phyloP scores from a whole-genome alignment of 2,797 vertebrate genomes.

The Onychomys torridus region DNA sequence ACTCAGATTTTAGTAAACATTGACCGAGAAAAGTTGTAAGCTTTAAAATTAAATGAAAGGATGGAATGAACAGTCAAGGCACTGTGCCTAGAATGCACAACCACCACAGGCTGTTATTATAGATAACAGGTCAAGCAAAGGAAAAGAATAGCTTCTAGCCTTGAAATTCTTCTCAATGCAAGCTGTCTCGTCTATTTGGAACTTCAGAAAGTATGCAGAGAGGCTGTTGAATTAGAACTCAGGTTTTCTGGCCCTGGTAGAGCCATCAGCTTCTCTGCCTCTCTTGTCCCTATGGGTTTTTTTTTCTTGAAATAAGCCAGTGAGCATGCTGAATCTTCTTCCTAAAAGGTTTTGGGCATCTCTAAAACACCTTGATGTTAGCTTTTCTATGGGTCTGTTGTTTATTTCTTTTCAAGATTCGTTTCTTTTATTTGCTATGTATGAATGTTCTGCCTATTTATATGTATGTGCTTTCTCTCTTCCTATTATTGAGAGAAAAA shows the following conservation, averaged over 20 bases:
- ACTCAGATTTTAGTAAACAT: conserved; percentile 8
- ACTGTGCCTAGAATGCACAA: background rate
- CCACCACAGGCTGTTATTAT: background rate
- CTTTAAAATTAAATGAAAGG: conserved; percentile 49
- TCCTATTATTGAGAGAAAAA: background rate
- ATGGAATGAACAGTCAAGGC: background rate
- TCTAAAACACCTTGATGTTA: conserved; percentile 25
- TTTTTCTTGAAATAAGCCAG: background rate
- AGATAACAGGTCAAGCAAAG: background rate
- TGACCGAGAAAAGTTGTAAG: background rate
- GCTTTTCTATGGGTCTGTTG: background rate
- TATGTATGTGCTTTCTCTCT: background rate
- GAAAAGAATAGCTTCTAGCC: background rate
- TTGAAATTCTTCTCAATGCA: background rate
- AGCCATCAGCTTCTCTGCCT: background rate
- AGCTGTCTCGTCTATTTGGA: background rate
- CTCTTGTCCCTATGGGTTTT: too few relatives aligned
- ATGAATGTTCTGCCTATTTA: background rate
- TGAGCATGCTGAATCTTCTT: background rate
- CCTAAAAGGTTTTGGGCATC: background rate
- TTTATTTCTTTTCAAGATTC: background rate
- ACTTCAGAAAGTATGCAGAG: background rate
- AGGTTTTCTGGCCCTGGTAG: background rate
- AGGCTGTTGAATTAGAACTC: background rate
- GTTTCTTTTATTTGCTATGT: background rate